Percentiles rank a stretch among this genome's conserved stretches.
These are phyloP conservation scores for Uria lomvia DNA, from an alignment of 2,113 vertebrate genomes.

Conservation along the genomic window DNA sequence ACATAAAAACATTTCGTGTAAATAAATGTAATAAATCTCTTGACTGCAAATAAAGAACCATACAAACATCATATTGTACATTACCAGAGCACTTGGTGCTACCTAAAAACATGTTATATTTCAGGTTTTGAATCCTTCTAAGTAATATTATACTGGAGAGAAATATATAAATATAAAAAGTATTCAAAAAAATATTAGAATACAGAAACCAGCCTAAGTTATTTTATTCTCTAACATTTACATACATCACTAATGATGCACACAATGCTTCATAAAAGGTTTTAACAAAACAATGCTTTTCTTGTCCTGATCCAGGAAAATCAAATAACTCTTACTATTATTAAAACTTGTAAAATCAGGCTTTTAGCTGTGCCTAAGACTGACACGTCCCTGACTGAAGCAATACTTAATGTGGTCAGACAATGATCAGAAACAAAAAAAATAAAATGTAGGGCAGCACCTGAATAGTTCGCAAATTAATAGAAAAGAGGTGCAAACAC, in stretches of 20 bases:
- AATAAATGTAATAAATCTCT: not conserved
- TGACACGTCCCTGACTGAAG: not conserved
- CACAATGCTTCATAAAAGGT: not conserved
- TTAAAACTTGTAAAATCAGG: not conserved
- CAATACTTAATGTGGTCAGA: not conserved
- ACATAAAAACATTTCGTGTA: not conserved
- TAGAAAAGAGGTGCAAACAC: not conserved
- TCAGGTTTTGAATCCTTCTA: not conserved
- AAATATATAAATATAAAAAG: not conserved
- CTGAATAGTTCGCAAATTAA: not conserved
- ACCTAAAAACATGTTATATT: not conserved
- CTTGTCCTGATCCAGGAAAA: not conserved
- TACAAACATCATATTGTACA: not conserved
- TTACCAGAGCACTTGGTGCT: not conserved
- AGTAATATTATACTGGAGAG: not conserved
- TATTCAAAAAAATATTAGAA: not conserved
- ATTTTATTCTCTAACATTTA: not conserved
- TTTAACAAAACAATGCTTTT: not conserved
- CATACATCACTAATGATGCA: not conserved
- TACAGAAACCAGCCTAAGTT: not conserved
- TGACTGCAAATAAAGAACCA: not conserved
- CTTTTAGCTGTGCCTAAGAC: not conserved
- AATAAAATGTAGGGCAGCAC: not conserved
- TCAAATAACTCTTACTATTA: not conserved
- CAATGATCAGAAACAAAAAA: not conserved